Percentiles rank a stretch among this genome's conserved stretches.
phyloP scores from a whole-genome alignment of 2,888 invertebrate genomes.

The Papilio protenor region DNA sequence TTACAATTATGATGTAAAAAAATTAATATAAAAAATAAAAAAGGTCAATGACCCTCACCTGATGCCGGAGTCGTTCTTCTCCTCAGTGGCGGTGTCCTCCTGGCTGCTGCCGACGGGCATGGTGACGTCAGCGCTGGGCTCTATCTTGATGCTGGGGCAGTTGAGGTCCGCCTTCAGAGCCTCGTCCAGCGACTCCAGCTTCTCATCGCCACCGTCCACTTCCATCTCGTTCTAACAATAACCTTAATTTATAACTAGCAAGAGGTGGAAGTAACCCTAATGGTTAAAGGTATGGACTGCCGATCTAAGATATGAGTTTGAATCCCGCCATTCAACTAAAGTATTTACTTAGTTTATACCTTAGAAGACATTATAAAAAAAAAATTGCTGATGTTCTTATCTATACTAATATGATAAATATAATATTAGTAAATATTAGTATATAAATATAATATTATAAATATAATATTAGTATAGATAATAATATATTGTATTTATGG shows the following conservation, averaged over 20 bases:
- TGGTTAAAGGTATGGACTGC: too few relatives aligned
- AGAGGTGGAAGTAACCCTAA: neutral
- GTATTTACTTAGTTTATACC: too few relatives aligned
- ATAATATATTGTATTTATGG: too few relatives aligned
- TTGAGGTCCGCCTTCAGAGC: conserved; percentile 62
- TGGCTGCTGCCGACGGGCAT: conserved; percentile 69
- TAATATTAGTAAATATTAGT: too few relatives aligned
- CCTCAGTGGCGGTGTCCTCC: conserved; percentile 74
- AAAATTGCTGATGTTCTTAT: neutral
- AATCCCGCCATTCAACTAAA: neutral
- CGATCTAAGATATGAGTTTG: too few relatives aligned
- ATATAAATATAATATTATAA: too few relatives aligned
- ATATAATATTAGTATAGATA: too few relatives aligned
- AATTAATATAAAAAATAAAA: neutral
- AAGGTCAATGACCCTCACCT: conserved; percentile 58
- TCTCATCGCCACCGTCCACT: conserved; percentile 66
- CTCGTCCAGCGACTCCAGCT: conserved; percentile 68
- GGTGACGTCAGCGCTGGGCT: conserved; percentile 65
- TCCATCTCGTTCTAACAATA: conserved; percentile 71
- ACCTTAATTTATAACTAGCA: neutral
- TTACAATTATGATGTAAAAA: too few relatives aligned
- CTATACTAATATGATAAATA: too few relatives aligned
- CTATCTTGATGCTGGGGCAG: conserved; percentile 78
- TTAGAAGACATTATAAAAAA: too few relatives aligned
- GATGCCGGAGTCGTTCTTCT: conserved; percentile 80